phyloP scores from a whole-genome alignment of 2,113 vertebrate genomes.

The Herpetotheres cachinnans region DNA sequence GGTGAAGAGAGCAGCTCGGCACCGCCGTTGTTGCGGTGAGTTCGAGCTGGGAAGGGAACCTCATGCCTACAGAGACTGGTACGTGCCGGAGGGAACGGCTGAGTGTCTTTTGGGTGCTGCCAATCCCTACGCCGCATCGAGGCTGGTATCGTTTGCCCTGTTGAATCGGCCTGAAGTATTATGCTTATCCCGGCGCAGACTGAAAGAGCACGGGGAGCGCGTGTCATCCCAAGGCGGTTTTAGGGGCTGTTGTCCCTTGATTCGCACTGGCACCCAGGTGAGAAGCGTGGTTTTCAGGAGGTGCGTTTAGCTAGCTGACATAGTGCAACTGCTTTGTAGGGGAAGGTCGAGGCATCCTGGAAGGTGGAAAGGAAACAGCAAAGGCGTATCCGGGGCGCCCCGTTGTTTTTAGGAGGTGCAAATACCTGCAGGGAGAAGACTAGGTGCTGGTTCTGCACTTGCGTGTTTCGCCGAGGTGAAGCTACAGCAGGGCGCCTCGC shows the following conservation, averaged over 20 bases:
- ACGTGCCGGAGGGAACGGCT: background rate
- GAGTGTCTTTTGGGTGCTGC: background rate
- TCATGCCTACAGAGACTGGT: background rate
- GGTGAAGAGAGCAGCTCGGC: too few species aligned
- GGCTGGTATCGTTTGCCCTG: background rate
- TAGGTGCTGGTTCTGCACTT: rapidly evolving
- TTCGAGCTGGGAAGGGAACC: background rate
- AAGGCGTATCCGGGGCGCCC: background rate
- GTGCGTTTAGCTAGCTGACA: rapidly evolving
- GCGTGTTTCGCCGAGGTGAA: background rate
- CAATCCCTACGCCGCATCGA: rapidly evolving
- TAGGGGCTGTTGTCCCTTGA: background rate
- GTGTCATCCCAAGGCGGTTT: background rate
- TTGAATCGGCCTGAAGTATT: background rate
- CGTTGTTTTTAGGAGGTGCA: background rate
- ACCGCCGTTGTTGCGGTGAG: too few species aligned
- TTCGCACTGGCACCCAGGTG: rapidly evolving
- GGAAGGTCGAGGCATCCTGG: rapidly evolving
- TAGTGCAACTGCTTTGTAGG: background rate
- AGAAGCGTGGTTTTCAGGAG: background rate
- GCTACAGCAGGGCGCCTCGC: background rate
- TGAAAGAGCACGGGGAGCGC: rapidly evolving
- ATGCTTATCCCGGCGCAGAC: background rate
- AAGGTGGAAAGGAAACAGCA: background rate
- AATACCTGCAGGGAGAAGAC: rapidly evolving